phyloP scores from a whole-genome alignment of 1,140 invertebrate species.

The Phthorimaea operculella region DNA sequence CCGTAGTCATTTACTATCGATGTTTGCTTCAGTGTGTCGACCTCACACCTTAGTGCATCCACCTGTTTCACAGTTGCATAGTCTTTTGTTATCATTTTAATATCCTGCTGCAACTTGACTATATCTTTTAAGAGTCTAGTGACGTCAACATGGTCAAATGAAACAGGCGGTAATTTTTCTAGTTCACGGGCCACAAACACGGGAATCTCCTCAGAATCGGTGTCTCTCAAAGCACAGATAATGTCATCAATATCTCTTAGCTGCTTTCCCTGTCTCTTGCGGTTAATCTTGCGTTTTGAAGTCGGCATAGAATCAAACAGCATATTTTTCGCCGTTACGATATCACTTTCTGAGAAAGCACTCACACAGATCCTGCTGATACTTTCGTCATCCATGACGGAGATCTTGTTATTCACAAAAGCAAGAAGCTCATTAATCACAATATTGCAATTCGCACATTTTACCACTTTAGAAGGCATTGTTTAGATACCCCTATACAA shows the following conservation, averaged over 20 bases:
- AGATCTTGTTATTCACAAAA: background rate
- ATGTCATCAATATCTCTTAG: slow-evolving; percentile 1
- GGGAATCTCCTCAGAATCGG: background rate
- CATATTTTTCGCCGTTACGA: background rate
- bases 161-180: slow-evolving; percentile 6
- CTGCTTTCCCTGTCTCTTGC: background rate
- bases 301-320: background rate
- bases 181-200: slow-evolving; percentile 4
- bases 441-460: background rate
- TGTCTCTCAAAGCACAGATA: background rate
- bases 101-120: background rate
- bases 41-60: background rate
- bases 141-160: slow-evolving; percentile 8
- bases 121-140: slow-evolving; percentile 7
- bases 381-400: slow-evolving; percentile 2
- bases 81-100: background rate
- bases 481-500: background rate
- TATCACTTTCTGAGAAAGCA: slow-evolving; percentile 5
- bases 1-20: background rate
- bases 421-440: background rate
- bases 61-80: background rate
- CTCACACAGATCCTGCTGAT: background rate
- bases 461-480: background rate
- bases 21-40: background rate
- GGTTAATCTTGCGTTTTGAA: background rate